Conservation (phyloP, 2,888 invertebrate genomes). For the Coronaproctus castanopsis region DNA sequence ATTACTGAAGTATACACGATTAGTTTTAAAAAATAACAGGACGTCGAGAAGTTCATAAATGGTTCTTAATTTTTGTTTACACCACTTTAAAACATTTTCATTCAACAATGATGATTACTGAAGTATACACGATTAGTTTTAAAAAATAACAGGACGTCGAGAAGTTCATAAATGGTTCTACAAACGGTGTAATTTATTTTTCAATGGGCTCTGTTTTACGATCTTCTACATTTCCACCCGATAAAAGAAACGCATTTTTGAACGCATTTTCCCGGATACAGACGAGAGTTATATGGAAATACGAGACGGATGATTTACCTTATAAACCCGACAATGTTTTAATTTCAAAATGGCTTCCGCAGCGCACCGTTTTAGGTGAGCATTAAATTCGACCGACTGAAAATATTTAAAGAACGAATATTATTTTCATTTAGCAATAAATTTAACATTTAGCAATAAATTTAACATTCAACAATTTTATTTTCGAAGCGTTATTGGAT, state of each 20-base stretch:
- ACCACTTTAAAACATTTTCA: too few relatives aligned
- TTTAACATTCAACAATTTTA: too few relatives aligned
- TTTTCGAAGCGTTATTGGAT: too few relatives aligned
- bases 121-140: too few relatives aligned
- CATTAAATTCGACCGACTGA: too few relatives aligned
- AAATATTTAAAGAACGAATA: too few relatives aligned
- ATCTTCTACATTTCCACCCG: conserved; percentile 37
- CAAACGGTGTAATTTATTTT: conserved; percentile 47
- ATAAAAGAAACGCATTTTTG: conserved; percentile 37
- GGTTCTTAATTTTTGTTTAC: too few relatives aligned
- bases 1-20: too few relatives aligned
- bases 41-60: conserved; percentile 41
- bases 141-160: conserved; percentile 35
- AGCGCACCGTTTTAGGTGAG: conserved; percentile 52
- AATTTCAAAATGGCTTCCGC: conserved; percentile 41
- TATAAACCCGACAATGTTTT: conserved; percentile 20
- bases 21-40: too few relatives aligned
- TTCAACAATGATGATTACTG: too few relatives aligned
- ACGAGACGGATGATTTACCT: conserved; percentile 33
- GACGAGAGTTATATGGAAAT: conserved; percentile 56
- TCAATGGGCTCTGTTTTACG: conserved; percentile 57
- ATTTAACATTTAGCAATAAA: too few relatives aligned
- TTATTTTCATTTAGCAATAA: too few relatives aligned
- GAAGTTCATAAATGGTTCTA: conserved; percentile 40
- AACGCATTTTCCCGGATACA: conserved; percentile 39